Base-by-base conservation (phyloP, 2,888 invertebrate genomes). In the Sisyra terminalis region DNA sequence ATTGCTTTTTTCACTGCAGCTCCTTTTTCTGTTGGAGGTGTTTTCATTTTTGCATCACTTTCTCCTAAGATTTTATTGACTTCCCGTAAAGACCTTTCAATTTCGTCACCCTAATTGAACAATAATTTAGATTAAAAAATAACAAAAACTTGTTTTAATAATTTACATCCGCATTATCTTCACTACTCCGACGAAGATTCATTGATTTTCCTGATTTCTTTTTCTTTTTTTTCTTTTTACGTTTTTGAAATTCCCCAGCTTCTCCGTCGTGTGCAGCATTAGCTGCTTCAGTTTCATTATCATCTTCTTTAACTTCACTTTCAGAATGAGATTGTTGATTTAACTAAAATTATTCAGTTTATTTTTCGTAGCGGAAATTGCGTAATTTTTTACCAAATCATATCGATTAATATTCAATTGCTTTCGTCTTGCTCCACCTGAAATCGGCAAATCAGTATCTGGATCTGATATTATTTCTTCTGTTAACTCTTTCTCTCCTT, bases 241-340 rank as follows among this genome's bases (percentile, higher is more conserved):
- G 66, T 46, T 70, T 69, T 3, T 63, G 59, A 29, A 66, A 63
- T 45, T 66, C 67, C 41, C 65, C 63, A 43, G 58, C 59, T 44
- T 60, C 56, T 37, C 60, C 63, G 29, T 67, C 67, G 49, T 67
- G 65, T 43, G 59, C 61, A 9, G 71, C 68, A 29, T 68, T 64
- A 7, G 70, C 67, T 15, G 71, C 70, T 50, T 75, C 73, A 18
- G 71, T 73, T 54, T 75, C 72, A 53, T 71, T 70, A 53, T 78
- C 77, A 53, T 77, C 77, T 53, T 76, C 77, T 56, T 77, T 75
- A 5, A 74, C 73, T 58, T 78, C 78, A 48, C 75, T 76, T 53
- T 78, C 79, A 1, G 77, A 78, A 50, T 72, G 67, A 35, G 73
- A 73, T 50, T 70, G 71, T 53, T 78, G 71, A 59, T 78, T 76